Evolutionary conservation across 1,140 invertebrate species (phyloP).

Genomic region (Papilio helenus): DNA sequence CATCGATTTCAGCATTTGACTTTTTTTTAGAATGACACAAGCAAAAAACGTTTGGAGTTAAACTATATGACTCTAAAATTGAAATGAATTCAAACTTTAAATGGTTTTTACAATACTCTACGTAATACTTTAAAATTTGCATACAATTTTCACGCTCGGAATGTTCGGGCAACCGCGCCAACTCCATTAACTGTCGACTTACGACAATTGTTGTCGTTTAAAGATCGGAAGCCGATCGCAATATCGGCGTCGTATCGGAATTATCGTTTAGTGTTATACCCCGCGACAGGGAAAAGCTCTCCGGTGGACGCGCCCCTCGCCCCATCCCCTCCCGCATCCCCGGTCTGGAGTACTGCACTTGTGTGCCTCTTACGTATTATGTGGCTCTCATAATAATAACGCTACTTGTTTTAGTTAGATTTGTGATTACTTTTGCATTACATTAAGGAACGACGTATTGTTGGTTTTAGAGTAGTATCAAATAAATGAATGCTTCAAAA

Average conservation of each 20-base stretch:
- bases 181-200: constrained; percentile 64
- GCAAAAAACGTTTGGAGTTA: no score
- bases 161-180: constrained; percentile 41
- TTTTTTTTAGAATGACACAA: no score
- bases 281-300: constrained; percentile 79
- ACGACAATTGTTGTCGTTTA: constrained; percentile 74
- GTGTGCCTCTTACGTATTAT: constrained; percentile 41
- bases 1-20: no score
- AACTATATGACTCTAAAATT: not conserved
- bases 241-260: constrained; percentile 69
- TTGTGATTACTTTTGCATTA: not conserved
- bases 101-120: not conserved
- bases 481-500: not conserved
- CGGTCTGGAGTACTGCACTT: constrained; percentile 49
- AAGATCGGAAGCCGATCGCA: constrained; percentile 62
- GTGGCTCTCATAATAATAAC: constrained; percentile 16
- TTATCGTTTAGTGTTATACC: constrained; percentile 80
- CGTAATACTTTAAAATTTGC: constrained; percentile 47
- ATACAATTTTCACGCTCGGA: constrained; percentile 53
- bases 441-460: not conserved
- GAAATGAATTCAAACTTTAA: not conserved
- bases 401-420: not conserved
- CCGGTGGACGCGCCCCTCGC: constrained; percentile 53
- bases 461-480: not conserved
- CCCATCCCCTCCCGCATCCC: constrained; percentile 43